A percentile compares a stretch with the other conserved stretches of the same genome.
phyloP scores from a whole-genome alignment of 2,797 vertebrate genomes.

The Lateolabrax maculatus region DNA sequence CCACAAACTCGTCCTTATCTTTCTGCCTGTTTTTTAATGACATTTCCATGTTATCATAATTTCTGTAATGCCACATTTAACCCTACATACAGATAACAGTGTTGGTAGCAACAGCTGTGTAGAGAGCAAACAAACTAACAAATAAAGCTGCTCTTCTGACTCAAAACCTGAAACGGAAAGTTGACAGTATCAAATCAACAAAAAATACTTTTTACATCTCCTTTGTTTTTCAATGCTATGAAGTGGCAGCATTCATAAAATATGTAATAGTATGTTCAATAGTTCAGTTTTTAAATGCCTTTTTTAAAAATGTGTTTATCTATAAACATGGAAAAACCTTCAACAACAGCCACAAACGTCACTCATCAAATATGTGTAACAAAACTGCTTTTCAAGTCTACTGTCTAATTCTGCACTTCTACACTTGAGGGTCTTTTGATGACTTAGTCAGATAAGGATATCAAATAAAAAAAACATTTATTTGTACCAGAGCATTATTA shows the following conservation, averaged over 20 bases:
- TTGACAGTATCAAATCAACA: not conserved
- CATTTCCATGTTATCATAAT: not conserved
- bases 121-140: not conserved
- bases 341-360: not conserved
- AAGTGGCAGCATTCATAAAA: not conserved
- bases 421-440: slow-evolving; percentile 11
- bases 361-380: no score
- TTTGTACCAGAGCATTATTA: not conserved
- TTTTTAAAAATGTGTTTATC: not conserved
- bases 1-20: slow-evolving; percentile 1
- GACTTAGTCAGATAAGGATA: slow-evolving; percentile 12
- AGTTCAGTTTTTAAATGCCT: not conserved
- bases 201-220: not conserved
- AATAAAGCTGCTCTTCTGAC: not conserved
- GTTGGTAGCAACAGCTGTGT: not conserved
- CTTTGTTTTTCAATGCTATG: not conserved
- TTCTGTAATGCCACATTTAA: not conserved
- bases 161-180: not conserved
- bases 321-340: not conserved
- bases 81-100: not conserved
- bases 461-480: not conserved
- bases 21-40: slow-evolving; percentile 1
- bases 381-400: not conserved
- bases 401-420: not conserved
- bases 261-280: not conserved